These are phyloP conservation scores for Otus sunia DNA, from an alignment of 2,113 vertebrate species.

Conservation along the genomic window DNA sequence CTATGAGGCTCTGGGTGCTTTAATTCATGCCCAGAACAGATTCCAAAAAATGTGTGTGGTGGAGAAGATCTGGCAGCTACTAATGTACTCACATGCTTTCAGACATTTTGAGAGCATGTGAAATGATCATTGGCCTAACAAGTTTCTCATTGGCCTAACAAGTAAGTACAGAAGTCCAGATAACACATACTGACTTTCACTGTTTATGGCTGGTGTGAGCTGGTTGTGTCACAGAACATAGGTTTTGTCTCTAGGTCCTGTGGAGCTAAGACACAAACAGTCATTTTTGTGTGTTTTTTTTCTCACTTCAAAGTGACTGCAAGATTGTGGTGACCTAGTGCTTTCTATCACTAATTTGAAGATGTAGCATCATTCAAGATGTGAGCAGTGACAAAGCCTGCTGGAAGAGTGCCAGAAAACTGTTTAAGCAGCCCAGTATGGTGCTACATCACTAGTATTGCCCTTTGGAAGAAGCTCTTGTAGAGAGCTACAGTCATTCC, in stretches of 20 bases:
- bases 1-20: not conserved
- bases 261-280: not conserved
- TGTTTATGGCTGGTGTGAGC: not conserved
- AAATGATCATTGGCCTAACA: not conserved
- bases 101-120: not conserved
- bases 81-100: not conserved
- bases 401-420: not conserved
- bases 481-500: not conserved
- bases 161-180: not conserved
- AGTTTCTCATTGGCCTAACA: not conserved
- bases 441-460: not conserved
- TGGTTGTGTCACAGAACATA: not conserved
- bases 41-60: not conserved
- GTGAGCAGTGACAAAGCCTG: not conserved
- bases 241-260: not conserved
- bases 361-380: not conserved
- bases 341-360: not conserved
- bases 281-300: not conserved
- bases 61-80: not conserved
- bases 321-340: not conserved
- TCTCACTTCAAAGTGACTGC: not conserved
- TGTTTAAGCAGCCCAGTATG: not conserved
- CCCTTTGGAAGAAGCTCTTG: not conserved
- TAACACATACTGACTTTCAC: fast-evolving
- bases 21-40: not conserved